Evolutionary conservation across 2,888 invertebrate genomes (phyloP), one percentile per base, ranked within the genome.

Genomic region (Oegoconia quadripuncta): DNA sequence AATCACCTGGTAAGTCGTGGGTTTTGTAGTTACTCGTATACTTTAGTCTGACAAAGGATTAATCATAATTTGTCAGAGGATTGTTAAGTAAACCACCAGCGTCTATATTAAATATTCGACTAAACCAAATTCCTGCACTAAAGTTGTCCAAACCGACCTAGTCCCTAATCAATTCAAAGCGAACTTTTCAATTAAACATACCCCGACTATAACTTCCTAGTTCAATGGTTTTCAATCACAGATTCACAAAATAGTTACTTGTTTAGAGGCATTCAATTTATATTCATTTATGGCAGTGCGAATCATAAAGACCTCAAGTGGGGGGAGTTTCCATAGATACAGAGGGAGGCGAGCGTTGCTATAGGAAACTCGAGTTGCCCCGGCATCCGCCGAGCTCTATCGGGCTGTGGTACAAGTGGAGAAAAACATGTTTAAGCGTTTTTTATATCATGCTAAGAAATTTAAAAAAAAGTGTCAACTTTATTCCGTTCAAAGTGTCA

Each of bases 361-460:
- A 80, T 76, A 69, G 77, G 80, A 63, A 67, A 78, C 59, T 55
- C 51, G 59, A 54, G 80, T 79, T 79, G 72, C 76, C 74, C 64
- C 58, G 75, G 71, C 64, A 74, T 67, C 67, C 35, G 28, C 13
- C 27, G 20, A 20, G 35, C 35, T 35, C 28, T 28, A 18, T 3
- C 6, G 8, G 17, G 18, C 33, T 18, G 34, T 26, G 37, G 37
- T 37, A 18, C 22, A 37, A 37, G 31, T 16, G 16, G 29, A 30
- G 29, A 37, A 37, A 37, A 25, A 37, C 17, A 29, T 12, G 22
- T 36, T 27, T 26, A 16, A 34, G 11, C 23, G 25, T 5, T 22
- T 28, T 34, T n/a, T n/a, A n/a, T n/a, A n/a, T n/a, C n/a, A n/a
- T n/a, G n/a, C n/a, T n/a, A n/a, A n/a, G n/a, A n/a, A n/a, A n/a